Conservation (phyloP, 2,113 vertebrate genomes). For the Oceanites oceanicus region DNA sequence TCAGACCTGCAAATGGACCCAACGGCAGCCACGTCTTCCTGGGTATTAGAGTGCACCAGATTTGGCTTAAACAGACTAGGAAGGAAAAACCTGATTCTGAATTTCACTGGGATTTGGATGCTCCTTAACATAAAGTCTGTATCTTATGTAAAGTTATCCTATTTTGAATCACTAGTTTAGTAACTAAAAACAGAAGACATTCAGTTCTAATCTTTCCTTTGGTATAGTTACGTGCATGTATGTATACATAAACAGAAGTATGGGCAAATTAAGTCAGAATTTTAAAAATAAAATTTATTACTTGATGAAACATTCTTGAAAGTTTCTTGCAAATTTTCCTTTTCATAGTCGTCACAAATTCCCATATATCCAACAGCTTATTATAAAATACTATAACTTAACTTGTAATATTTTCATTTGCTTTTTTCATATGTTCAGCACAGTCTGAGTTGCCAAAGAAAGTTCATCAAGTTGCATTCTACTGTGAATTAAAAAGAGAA, state of each 20-base stretch:
- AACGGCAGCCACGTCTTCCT: background rate
- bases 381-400: background rate
- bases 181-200: background rate
- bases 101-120: background rate
- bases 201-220: background rate
- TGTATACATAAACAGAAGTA: background rate
- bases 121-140: background rate
- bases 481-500: background rate
- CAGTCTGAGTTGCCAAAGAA: background rate
- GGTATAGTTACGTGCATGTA: rapidly evolving
- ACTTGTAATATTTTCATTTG: background rate
- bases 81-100: background rate
- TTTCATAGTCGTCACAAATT: background rate
- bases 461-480: background rate
- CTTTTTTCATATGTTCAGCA: background rate
- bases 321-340: background rate
- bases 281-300: background rate
- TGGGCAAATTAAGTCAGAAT: background rate
- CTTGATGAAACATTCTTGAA: background rate
- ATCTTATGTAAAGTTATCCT: background rate
- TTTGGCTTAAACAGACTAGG: background rate
- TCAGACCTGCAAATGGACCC: background rate
- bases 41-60: rapidly evolving
- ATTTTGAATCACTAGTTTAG: background rate
- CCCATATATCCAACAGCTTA: background rate